Base-by-base conservation (phyloP, 2,113 vertebrate species). In the Megaleporinus macrocephalus region DNA sequence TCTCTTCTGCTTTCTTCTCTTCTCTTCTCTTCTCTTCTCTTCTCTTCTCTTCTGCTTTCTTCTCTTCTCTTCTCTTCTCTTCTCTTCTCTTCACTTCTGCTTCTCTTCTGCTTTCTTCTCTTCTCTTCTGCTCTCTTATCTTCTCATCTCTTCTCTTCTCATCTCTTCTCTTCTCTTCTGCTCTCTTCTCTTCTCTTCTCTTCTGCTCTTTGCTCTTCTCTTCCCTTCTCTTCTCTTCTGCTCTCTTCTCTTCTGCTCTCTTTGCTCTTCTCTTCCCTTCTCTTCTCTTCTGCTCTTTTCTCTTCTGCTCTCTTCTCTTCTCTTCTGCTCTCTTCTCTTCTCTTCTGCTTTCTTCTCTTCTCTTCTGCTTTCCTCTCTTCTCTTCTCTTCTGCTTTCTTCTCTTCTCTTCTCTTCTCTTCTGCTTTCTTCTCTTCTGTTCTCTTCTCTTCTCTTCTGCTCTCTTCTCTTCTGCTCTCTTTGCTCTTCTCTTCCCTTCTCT, bases 131-230 rank as follows among this genome's bases (percentile, higher is more conserved):
- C 22, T 41, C 47, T 47, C 26, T 0, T 71, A 9, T 70, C 5
- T 13, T 72, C 47, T 55, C 16, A 18, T 51, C 14, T 51, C 69
- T 29, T n/a, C 22, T 13, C 22, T 20, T 55, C 36, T 36, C 7
- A 36, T 4, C 4, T 33, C 4, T n/a, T 55, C 16, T n/a, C 47
- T 2, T 49, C 47, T 49, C 1, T 4, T 62, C 66, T 29, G 1
- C 2, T 71, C n/a, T 5, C 59, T 62, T 61, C 29, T 91, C 55
- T 88, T 87, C 86, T 84, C 82, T 87, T 70, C 59, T 4, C 29
- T 29, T 57, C 76, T 55, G 26, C 6, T 24, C 33, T 66, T 88
- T 83, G 87, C 47, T 49, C 47, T 13, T 12, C 47, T 49, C 47
- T 11, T 12, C 47, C 12, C 47, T 36, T 7, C 36, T 36, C 36